Percentiles rank a stretch among this genome's conserved stretches.
Evolutionary conservation across 2,113 vertebrate species (phyloP).

Genomic region (Fulmarus glacialis): DNA sequence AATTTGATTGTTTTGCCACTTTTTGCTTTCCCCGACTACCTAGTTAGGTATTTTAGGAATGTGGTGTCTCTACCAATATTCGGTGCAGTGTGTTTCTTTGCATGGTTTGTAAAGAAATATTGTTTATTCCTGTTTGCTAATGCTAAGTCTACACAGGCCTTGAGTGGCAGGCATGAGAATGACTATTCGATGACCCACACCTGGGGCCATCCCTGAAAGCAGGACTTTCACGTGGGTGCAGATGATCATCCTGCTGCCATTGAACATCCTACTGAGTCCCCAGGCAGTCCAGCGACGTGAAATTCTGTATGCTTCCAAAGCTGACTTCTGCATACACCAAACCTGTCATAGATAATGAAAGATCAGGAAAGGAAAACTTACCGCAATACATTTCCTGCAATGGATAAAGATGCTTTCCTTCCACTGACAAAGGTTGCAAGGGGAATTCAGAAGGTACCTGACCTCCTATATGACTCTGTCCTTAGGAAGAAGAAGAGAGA

Average conservation of each 20-base stretch:
- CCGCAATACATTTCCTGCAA: neutral
- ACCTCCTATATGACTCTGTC: neutral
- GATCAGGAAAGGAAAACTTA: neutral
- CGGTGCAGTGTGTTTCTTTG: neutral
- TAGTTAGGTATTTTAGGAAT: neutral
- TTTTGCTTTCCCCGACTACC: neutral
- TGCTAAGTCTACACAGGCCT: neutral
- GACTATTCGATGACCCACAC: neutral
- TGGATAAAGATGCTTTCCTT: neutral
- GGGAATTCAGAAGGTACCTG: neutral
- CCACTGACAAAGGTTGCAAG: neutral
- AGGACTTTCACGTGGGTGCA: neutral
- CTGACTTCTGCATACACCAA: neutral
- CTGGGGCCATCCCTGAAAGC: neutral
- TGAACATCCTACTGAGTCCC: fast-evolving
- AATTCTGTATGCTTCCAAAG: neutral
- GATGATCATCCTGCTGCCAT: neutral
- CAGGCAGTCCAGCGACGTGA: fast-evolving
- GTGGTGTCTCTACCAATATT: neutral
- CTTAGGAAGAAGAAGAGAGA: neutral
- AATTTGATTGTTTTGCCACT: neutral
- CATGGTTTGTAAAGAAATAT: neutral
- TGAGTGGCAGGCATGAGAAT: neutral
- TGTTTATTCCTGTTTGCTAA: neutral
- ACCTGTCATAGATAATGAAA: neutral